Evolutionary conservation across 2,888 invertebrate species (phyloP), one percentile per base, ranked within the genome.

Genomic region (Oxycera nigricornis): DNA sequence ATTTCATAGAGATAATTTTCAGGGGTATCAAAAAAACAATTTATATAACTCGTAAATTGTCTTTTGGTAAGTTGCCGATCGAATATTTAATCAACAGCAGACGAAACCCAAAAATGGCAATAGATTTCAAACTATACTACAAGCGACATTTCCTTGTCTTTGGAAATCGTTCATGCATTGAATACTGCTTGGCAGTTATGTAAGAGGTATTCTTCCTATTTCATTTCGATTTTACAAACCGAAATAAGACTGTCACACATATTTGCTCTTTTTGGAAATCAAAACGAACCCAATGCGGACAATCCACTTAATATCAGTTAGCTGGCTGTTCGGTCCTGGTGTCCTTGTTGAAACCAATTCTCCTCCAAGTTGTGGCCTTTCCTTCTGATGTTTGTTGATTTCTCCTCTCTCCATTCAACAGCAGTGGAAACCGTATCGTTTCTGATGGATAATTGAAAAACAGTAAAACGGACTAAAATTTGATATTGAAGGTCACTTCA

Each of bases 391-490:
- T 61, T 61, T 61, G 61, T 61, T 24, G 61, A 26, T 61, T 30
- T 61, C 31, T 61, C 61, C 61, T 61, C 61, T 31, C 26, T 17
- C 30, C 61, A 17, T 61, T 61, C 20, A 22, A 20, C 20, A 17
- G 6, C 24, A 28, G 26, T 31, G 17, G n/a, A 28, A 61, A 61
- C 17, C 67, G 28, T 68, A 68, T 68, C 67, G 67, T 68, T 68
- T 68, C 67, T 17, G 22, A n/a, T 6, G 28, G 50, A 46, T 50
- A 68, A 68, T 46, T 68, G 67, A 50, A 50, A 68, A 68, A 68
- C 50, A 68, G 67, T 50, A 46, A 50, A 68, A 68, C 46, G 67
- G 67, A 68, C 67, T 50, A 46, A 46, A 68, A 68, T 68, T 68
- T 68, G 28, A 68, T 68, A 68, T 68, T 46, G 67, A 46, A 68